phyloP scores from a whole-genome alignment of 2,113 vertebrate genomes.

The Aphyosemion australe region DNA sequence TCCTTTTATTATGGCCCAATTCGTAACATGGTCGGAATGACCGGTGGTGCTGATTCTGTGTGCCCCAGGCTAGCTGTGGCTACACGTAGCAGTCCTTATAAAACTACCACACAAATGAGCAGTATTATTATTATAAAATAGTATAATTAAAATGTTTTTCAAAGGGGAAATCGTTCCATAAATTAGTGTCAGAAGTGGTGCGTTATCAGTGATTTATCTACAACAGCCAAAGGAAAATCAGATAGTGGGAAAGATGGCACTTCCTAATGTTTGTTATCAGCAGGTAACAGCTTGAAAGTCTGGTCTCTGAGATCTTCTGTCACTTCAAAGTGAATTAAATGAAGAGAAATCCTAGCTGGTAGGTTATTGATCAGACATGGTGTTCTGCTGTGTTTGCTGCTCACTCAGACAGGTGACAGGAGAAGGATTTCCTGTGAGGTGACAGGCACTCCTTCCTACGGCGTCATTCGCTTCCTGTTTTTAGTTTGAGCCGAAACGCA shows the following conservation, averaged over 20 bases:
- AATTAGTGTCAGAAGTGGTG: not conserved
- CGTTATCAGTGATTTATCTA: not conserved
- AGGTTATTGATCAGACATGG: conserved; percentile 43
- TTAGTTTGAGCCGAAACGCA: conserved; percentile 12
- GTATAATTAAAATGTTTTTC: not conserved
- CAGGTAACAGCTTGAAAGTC: conserved; percentile 41
- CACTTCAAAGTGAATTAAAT: conserved; percentile 42
- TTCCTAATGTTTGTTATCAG: conserved; percentile 42
- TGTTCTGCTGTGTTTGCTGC: conserved; percentile 50
- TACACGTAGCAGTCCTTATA: no score
- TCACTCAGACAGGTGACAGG: conserved; percentile 44
- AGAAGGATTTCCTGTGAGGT: conserved; percentile 15
- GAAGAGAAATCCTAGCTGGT: conserved; percentile 27
- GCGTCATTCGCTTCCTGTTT: conserved; percentile 26
- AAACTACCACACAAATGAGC: no score
- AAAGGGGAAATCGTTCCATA: not conserved
- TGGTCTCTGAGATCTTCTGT: conserved; percentile 28
- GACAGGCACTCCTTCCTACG: conserved; percentile 32
- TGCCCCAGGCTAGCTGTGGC: no score
- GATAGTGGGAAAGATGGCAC: not conserved
- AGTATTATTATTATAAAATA: no score
- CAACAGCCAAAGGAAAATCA: not conserved
- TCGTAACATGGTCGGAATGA: no score
- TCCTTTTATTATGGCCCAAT: no score
- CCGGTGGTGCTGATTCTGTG: no score